A percentile compares a stretch with the other conserved stretches of the same genome.
These are phyloP conservation scores for Lamellibrachia satsuma DNA, from an alignment of 2,888 invertebrate species.

Conservation along the genomic window DNA sequence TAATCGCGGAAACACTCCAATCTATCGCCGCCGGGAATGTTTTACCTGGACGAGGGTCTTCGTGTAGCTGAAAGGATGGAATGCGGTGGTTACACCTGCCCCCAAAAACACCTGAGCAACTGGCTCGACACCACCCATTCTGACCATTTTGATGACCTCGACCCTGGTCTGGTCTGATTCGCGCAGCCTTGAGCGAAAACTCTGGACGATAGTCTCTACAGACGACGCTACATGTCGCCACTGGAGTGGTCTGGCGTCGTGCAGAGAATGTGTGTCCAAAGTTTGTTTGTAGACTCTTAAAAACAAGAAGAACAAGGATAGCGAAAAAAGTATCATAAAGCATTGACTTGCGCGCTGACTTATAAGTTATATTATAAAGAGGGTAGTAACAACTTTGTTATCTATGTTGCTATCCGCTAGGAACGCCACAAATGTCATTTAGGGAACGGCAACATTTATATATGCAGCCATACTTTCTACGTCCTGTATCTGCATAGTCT, in stretches of 20 bases:
- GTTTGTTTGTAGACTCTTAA: no score
- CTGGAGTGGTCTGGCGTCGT: not conserved
- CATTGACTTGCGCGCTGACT: no score
- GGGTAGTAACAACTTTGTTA: no score
- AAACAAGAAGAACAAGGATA: no score
- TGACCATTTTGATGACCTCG: not conserved
- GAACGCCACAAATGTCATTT: no score
- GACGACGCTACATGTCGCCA: not conserved
- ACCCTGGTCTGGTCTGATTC: not conserved
- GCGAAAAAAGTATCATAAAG: no score
- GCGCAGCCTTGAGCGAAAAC: not conserved
- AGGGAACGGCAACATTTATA: no score
- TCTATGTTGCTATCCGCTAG: no score
- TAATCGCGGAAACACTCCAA: not conserved
- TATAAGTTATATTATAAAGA: no score
- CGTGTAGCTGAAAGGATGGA: conserved; percentile 35
- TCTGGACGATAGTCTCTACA: not conserved
- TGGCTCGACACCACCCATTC: conserved; percentile 17
- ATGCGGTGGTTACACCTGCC: conserved; percentile 36
- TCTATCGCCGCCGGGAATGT: not conserved
- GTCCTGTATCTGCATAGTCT: no score
- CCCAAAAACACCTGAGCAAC: conserved; percentile 33
- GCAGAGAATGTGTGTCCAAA: no score
- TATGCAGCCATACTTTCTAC: no score
- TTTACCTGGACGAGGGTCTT: conserved; percentile 37